Evolutionary conservation across 2,888 invertebrate genomes (phyloP).

Genomic region (Andrena hattorfiana): DNA sequence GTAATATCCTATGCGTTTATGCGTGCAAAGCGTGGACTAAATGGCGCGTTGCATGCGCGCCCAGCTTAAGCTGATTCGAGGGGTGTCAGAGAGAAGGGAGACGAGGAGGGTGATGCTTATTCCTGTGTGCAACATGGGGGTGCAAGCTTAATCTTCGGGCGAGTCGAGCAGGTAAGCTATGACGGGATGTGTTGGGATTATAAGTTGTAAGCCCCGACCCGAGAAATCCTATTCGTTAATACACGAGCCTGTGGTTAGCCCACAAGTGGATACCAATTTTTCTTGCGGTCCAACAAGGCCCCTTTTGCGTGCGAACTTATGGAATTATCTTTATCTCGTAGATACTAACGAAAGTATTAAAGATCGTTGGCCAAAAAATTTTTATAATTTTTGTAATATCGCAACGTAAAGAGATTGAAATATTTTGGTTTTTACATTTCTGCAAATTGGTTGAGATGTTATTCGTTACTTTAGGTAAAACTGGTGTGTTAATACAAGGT

Average conservation of each 20-base stretch:
- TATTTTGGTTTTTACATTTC: too few relatives aligned
- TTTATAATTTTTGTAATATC: too few relatives aligned
- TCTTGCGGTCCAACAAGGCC: conserved; percentile 35
- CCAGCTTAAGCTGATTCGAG: conserved; percentile 66
- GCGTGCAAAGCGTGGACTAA: conserved; percentile 61
- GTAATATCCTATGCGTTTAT: conserved; percentile 47
- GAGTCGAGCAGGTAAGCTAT: conserved; percentile 77
- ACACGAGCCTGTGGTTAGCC: conserved; percentile 62
- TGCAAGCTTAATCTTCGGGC: conserved; percentile 78
- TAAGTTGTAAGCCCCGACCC: conserved; percentile 79
- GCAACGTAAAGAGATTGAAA: too few relatives aligned
- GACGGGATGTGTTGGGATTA: conserved; percentile 80
- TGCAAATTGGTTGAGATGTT: too few relatives aligned
- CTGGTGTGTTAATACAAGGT: too few relatives aligned
- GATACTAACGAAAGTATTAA: background rate
- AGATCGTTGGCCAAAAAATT: too few relatives aligned
- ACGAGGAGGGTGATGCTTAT: conserved; percentile 33
- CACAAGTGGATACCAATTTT: conserved; percentile 69
- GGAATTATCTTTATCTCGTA: background rate
- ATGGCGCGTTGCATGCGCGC: conserved; percentile 76
- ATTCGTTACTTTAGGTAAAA: too few relatives aligned
- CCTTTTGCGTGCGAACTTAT: background rate
- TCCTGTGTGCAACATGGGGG: conserved; percentile 59
- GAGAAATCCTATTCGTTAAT: conserved; percentile 73
- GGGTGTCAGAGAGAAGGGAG: conserved; percentile 12